Base-by-base conservation (phyloP, 2,797 vertebrate genomes). In the Rhabdomys pumilio region DNA sequence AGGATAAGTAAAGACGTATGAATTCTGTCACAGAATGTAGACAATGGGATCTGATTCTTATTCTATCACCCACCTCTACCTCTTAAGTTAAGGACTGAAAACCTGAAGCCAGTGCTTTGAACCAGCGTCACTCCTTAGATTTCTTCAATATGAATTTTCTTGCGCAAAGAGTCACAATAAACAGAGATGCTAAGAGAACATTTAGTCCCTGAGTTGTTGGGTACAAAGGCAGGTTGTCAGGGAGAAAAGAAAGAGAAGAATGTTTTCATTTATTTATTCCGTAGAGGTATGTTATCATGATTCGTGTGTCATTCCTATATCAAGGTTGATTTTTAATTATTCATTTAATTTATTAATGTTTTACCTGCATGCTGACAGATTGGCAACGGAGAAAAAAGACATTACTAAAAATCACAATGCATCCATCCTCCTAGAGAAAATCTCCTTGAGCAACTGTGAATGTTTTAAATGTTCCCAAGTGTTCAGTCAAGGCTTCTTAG, bases 221-320 rank as follows among this genome's bases (percentile, higher is more conserved):
- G 17, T 82, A 12, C 17, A 87, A 80, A 14, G 65, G 1, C 7
- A 69, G 47, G 34, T 57, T 65, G 34, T 95, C 22, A 17, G 59
- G 90, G 17, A 59, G 47, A 72, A 55, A 29, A 83, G 8, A 63
- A 63, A 76, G 24, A 90, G 19, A 82, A 50, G n/a, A 10, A 10
- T 34, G 19, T 89, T 96, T 89, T 94, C 34, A 87, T 65, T 88
- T 79, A 89, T 72, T 94, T 94, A 53, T 85, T n/a, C 67, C 86
- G 6, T 83, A 83, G 15, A 93, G 93, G 67, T 89, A 34, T 3
- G 31, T 86, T 91, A 81, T 92, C 38, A 34, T 59, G 79, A 86
- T 76, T 95, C 10, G 29, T 80, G 24, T 53, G 81, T 90, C 76
- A 50, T 15, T 50, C 34, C 41, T 90, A 14, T 77, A 75, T 38